These are phyloP conservation scores for Indri indri DNA, from an alignment of 2,113 vertebrate species.

Conservation along the genomic window DNA sequence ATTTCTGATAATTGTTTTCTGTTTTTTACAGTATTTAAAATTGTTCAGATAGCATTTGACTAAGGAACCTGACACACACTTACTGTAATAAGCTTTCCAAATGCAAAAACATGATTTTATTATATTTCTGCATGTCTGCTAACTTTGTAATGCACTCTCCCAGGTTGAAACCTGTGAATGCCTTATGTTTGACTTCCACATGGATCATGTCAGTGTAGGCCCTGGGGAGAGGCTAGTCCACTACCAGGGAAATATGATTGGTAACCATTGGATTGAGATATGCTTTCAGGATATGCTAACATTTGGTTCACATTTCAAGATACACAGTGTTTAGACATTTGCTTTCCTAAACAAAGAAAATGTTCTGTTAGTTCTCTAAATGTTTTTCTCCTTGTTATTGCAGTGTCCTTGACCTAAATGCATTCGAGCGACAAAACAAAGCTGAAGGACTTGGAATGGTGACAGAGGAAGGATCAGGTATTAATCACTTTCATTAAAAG, in stretches of 20 bases:
- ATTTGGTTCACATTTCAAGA: background rate
- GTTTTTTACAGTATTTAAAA: background rate
- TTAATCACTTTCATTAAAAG: conserved; percentile 29
- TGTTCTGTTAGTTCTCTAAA: background rate
- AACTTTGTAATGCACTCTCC: background rate
- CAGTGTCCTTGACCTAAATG: conserved; percentile 97
- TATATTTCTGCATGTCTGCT: background rate
- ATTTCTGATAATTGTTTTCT: background rate
- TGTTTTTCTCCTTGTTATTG: background rate
- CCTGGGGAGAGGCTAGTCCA: background rate
- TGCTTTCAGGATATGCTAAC: background rate
- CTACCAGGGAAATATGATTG: background rate
- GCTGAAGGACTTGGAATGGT: conserved; percentile 98
- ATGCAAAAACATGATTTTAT: background rate
- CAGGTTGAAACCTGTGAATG: background rate
- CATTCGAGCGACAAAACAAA: conserved; percentile 98
- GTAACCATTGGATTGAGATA: background rate
- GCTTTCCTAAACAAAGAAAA: background rate
- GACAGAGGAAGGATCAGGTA: conserved; percentile 98
- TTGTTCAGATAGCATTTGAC: background rate
- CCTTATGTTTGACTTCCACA: background rate
- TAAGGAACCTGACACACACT: background rate
- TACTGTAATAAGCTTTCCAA: background rate
- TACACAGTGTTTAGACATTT: accelerated
- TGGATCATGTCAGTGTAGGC: background rate